Evolutionary conservation across 2,888 invertebrate genomes (phyloP).

Genomic region (Papilio gigon): DNA sequence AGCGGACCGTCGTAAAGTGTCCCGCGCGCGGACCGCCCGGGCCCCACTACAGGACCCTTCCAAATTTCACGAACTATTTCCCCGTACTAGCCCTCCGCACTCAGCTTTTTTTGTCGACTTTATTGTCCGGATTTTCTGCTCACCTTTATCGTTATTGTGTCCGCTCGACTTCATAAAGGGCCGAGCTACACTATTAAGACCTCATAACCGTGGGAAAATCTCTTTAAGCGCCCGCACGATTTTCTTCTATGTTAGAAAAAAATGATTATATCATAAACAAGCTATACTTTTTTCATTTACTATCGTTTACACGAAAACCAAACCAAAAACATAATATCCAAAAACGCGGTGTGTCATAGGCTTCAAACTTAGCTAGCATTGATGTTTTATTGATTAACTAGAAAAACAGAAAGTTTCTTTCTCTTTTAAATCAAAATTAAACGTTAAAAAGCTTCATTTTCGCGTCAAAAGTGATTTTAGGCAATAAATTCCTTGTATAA

Average conservation of each 20-base stretch:
- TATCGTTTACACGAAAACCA: too few relatives aligned
- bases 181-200: constrained; percentile 77
- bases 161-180: constrained; percentile 80
- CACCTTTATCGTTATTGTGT: constrained; percentile 82
- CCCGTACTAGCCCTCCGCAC: constrained; percentile 74
- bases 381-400: not conserved
- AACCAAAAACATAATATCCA: too few relatives aligned
- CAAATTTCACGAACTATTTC: constrained; percentile 82
- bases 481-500: constrained; percentile 72
- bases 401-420: not conserved
- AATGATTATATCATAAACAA: not conserved
- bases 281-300: not conserved
- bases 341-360: too few relatives aligned
- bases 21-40: constrained; percentile 61
- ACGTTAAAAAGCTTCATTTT: not conserved
- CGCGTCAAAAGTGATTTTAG: constrained; percentile 41
- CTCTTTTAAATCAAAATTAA: not conserved
- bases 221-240: constrained; percentile 27
- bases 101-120: constrained; percentile 80
- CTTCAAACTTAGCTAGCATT: too few relatives aligned
- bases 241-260: constrained; percentile 10
- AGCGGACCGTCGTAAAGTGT: constrained; percentile 80
- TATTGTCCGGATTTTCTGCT: constrained; percentile 81
- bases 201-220: constrained; percentile 81
- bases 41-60: constrained; percentile 70